phyloP scores from a whole-genome alignment of 1,140 invertebrate species.

The Phthorimaea operculella region DNA sequence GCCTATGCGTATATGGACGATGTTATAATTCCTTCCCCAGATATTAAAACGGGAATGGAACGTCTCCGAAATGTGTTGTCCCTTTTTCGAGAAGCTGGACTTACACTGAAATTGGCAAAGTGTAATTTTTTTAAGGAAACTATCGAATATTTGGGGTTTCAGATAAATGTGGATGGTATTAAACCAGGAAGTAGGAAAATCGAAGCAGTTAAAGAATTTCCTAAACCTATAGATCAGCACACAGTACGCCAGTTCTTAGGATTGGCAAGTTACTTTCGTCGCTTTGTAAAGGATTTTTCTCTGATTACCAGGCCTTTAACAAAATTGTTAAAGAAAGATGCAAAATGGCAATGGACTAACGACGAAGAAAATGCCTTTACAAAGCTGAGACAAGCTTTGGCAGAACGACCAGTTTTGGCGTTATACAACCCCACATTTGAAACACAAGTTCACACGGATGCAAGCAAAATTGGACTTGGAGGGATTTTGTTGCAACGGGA shows the following conservation, averaged over 20 bases:
- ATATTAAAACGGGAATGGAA: background rate
- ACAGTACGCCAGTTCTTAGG: conserved; percentile 30
- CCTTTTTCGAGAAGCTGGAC: background rate
- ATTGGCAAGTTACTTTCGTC: conserved; percentile 27
- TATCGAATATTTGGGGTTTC: background rate
- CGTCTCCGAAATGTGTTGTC: background rate
- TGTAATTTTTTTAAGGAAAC: background rate
- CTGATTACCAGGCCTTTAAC: conserved; percentile 25
- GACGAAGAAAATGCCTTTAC: conserved; percentile 28
- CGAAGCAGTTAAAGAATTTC: background rate
- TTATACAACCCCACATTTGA: conserved; percentile 11
- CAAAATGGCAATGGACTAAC: conserved; percentile 24
- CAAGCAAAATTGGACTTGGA: background rate
- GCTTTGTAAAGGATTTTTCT: conserved; percentile 27
- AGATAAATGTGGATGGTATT: background rate
- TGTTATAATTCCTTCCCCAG: background rate
- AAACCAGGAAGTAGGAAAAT: background rate
- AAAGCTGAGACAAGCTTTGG: conserved; percentile 17
- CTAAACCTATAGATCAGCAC: conserved; percentile 8
- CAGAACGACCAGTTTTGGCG: conserved; percentile 13
- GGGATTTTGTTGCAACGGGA: background rate
- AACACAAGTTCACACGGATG: conserved; percentile 1
- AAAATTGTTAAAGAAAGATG: conserved; percentile 25
- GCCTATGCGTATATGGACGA: conserved; percentile 6
- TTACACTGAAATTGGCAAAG: conserved; percentile 2